phyloP scores from a whole-genome alignment of 1,140 invertebrate species.

The Arion vulgaris region DNA sequence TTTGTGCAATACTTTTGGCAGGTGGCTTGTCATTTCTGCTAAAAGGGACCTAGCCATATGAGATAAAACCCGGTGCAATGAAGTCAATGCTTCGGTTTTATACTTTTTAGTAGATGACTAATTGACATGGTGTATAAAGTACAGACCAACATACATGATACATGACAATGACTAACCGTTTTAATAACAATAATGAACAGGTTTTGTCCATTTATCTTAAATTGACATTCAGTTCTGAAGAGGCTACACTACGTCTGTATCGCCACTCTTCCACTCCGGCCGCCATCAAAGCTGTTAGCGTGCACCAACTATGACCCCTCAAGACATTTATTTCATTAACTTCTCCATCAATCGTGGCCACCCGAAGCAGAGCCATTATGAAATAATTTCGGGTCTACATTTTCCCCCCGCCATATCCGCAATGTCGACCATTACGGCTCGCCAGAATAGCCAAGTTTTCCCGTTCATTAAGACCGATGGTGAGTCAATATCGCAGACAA shows the following conservation, averaged over 20 bases:
- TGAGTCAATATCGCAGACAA: conserved; percentile 34
- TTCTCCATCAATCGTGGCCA: conserved; percentile 11
- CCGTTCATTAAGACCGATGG: conserved; percentile 36
- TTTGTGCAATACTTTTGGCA: too few relatives aligned
- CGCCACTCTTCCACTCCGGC: not conserved
- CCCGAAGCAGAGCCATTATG: not conserved
- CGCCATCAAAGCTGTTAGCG: not conserved
- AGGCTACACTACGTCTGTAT: not conserved
- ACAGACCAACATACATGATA: too few relatives aligned
- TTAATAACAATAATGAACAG: not conserved
- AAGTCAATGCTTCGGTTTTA: too few relatives aligned
- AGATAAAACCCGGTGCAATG: too few relatives aligned
- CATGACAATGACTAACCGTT: too few relatives aligned
- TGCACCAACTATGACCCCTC: not conserved
- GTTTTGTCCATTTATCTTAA: not conserved
- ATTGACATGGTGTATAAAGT: too few relatives aligned
- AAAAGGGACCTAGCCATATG: too few relatives aligned
- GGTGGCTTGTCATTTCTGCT: too few relatives aligned
- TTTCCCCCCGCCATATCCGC: conserved; percentile 8
- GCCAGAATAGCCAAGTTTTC: conserved; percentile 20
- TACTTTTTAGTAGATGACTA: too few relatives aligned
- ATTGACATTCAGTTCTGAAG: not conserved
- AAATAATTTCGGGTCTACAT: conserved; percentile 24
- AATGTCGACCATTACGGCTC: not conserved
- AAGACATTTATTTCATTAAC: conserved; percentile 16